Evolutionary conservation across 2,888 invertebrate genomes (phyloP).

Genomic region (Cerastoderma edule): DNA sequence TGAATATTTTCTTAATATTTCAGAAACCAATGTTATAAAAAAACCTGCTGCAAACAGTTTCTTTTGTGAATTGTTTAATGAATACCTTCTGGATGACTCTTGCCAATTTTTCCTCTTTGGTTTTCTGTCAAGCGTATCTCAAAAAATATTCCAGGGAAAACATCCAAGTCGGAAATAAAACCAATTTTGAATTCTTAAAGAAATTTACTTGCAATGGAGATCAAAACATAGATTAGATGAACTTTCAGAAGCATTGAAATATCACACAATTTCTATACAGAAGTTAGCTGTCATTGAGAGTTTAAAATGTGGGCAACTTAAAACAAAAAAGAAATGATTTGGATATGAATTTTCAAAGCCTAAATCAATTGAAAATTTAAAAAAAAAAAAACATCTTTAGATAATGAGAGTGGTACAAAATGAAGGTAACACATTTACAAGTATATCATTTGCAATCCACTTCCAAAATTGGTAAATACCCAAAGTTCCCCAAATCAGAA

Average conservation of each 20-base stretch:
- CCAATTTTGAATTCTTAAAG: conserved; percentile 10
- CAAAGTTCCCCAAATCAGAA: background rate
- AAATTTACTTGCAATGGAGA: no score
- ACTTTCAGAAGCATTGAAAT: no score
- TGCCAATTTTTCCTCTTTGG: conserved; percentile 11
- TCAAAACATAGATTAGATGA: no score
- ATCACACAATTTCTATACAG: no score
- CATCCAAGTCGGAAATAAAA: conserved; percentile 13
- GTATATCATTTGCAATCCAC: background rate
- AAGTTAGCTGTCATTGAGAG: no score
- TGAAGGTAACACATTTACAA: background rate
- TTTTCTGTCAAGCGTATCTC: no score
- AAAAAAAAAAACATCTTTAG: background rate
- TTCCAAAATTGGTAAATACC: no score
- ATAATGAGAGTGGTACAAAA: background rate
- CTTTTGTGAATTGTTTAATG: conserved; percentile 1
- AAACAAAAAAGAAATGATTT: background rate
- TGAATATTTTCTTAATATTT: no score
- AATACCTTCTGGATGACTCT: background rate
- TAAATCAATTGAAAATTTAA: background rate
- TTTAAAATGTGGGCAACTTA: no score
- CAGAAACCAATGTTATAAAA: background rate
- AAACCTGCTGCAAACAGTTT: background rate
- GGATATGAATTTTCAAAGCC: background rate
- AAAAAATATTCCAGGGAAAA: background rate